Evolutionary conservation across 2,888 invertebrate species (phyloP).

Genomic region (Willowsia nigromaculata): DNA sequence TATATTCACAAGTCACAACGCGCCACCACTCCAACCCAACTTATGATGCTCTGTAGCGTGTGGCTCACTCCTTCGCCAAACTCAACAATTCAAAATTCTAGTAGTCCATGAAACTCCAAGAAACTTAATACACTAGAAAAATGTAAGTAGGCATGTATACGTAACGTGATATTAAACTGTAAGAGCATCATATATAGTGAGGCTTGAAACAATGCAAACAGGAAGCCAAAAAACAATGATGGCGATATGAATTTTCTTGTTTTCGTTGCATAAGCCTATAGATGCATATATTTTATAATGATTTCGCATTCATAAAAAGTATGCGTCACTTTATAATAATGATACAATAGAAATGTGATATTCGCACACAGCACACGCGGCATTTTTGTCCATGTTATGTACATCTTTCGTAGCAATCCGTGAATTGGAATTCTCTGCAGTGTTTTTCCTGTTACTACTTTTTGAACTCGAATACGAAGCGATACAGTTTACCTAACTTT

Average conservation of each 20-base stretch:
- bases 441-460: conserved; percentile 29
- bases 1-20: conserved; percentile 27
- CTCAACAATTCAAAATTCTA: conserved; percentile 38
- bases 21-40: background rate
- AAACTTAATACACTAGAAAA: conserved; percentile 52
- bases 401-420: background rate
- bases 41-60: background rate
- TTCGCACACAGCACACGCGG: background rate
- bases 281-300: too few relatives aligned
- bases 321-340: background rate
- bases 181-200: background rate
- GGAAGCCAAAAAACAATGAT: conserved; percentile 11
- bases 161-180: conserved; percentile 41
- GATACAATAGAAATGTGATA: background rate
- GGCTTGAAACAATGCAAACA: conserved; percentile 16
- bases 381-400: background rate
- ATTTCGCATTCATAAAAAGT: background rate
- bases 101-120: conserved; percentile 42
- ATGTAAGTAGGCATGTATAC: conserved; percentile 38
- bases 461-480: conserved; percentile 50
- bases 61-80: too few relatives aligned
- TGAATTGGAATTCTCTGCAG: conserved; percentile 64
- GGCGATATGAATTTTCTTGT: conserved; percentile 9
- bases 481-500: conserved; percentile 60
- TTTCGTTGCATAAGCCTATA: too few relatives aligned